Evolutionary conservation across 2,888 invertebrate genomes (phyloP), one percentile per base, ranked within the genome.

Genomic region (Cephus runcator): DNA sequence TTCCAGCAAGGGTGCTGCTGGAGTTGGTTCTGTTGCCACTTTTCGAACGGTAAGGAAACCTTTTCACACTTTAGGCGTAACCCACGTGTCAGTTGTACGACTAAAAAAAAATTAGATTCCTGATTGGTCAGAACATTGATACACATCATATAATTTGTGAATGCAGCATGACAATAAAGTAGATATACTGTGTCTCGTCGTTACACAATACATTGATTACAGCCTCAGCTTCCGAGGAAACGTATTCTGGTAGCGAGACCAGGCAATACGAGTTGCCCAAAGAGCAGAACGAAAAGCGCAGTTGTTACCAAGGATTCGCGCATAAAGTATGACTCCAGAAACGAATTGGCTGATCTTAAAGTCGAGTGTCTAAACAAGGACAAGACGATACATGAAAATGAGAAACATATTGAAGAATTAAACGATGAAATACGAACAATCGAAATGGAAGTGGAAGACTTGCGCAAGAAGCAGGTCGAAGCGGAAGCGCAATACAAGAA

Each of bases 361-460:
- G 86, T 89, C 69, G 91, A 91, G 79, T 90, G 89, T 78, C 78
- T 73, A 30, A 91, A 91, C 77, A 91, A 91, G 79, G 85, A 88
- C 74, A 88, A 85, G 81, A 89, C 90, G 34, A 90, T 91, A 82
- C 81, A 81, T n/a, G 91, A 91, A 75, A 85, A 89, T 34, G 90
- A 89, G 69, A 88, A 85, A 68, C 86, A 87, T 3, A 89, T 90
- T 6, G 87, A 89, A 9, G 88, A 90, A 12, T 82, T 88, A 85
- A 90, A 87, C 40, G 84, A 82, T 3, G 86, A 88, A 75, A 79
- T 86, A 11, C 80, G 73, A 69, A 84, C 79, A 36, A 76, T 90
- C 3, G 79, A 76, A 76, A 83, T 81, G 75, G 35, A 75, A n/a
- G 76, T 87, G 12, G 80, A 82, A 2, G 83, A 85, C 34, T 74